Evolutionary conservation across 2,797 vertebrate genomes (phyloP).

Genomic region (Myripristis murdjan): DNA sequence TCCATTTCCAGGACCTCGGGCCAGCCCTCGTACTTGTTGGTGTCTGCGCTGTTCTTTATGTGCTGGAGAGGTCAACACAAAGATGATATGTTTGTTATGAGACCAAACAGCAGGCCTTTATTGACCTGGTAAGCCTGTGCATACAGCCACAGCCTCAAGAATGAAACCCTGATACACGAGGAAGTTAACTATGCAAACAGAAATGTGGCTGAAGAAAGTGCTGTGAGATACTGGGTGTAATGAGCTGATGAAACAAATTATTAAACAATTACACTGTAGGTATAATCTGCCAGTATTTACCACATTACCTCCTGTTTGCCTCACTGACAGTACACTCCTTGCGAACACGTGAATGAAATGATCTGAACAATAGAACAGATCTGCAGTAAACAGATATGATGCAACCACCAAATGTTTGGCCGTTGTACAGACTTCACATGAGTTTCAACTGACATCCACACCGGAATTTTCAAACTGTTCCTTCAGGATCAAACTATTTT

Average conservation of each 20-base stretch:
- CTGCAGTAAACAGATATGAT: no score
- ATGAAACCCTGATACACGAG: background rate
- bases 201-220: background rate
- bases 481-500: no score
- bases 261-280: background rate
- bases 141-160: no score
- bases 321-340: background rate
- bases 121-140: no score
- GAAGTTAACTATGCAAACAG: background rate
- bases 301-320: no score
- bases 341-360: no score
- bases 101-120: no score
- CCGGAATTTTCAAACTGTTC: no score
- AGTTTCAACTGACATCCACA: background rate
- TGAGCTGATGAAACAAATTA: background rate
- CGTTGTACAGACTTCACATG: background rate
- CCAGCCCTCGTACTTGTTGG: constrained; percentile 99
- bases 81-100: background rate
- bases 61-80: constrained; percentile 83
- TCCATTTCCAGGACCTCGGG: constrained; percentile 99
- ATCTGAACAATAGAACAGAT: no score
- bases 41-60: constrained; percentile 96
- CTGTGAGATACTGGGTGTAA: background rate
- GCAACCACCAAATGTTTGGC: background rate
- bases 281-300: no score